Evolutionary conservation across 2,113 vertebrate genomes (phyloP).

Genomic region (Tragelaphus imberbis): DNA sequence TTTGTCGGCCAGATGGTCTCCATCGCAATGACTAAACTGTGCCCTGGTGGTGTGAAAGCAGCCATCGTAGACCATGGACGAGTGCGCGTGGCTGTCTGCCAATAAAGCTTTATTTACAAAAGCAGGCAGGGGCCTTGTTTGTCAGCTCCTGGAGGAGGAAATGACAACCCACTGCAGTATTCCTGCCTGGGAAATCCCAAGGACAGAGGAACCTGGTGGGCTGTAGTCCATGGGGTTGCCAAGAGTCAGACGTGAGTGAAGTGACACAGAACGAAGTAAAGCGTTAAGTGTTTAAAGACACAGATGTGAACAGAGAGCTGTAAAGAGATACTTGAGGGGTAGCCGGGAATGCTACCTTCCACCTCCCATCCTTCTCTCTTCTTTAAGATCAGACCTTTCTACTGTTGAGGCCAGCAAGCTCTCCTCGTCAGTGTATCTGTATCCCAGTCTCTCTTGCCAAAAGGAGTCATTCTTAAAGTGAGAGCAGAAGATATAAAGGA

Average conservation of each 20-base stretch:
- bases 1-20: background rate
- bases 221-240: background rate
- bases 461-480: background rate
- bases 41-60: background rate
- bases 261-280: background rate
- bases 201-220: background rate
- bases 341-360: background rate
- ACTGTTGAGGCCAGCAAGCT: background rate
- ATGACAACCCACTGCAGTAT: background rate
- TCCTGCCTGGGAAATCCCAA: background rate
- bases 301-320: background rate
- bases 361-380: background rate
- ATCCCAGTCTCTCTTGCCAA: background rate
- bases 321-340: background rate
- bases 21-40: background rate
- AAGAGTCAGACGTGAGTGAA: background rate
- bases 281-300: background rate
- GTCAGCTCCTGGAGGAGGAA: background rate
- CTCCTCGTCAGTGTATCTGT: too few relatives aligned
- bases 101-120: slow-evolving; percentile 33
- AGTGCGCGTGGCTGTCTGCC: background rate
- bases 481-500: background rate
- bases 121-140: background rate
- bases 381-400: background rate
- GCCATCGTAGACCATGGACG: rapidly evolving